Evolutionary conservation across 2,888 invertebrate species (phyloP).

Genomic region (Allygus modestus): DNA sequence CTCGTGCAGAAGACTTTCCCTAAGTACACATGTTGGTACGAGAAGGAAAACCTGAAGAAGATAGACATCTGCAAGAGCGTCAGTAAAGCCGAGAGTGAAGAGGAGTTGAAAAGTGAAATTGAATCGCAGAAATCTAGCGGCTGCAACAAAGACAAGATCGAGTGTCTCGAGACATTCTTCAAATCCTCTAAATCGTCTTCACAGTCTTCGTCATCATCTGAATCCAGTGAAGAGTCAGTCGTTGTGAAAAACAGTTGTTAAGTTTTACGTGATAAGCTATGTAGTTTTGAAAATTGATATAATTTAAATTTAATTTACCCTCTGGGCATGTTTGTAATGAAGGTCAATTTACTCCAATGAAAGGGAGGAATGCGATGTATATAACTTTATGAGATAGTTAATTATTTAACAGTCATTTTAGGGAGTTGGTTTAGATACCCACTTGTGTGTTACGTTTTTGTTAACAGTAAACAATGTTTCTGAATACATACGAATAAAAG

Average conservation of each 20-base stretch:
- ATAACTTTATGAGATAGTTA: no score
- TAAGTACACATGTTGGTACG: conserved; percentile 33
- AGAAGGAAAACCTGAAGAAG: conserved; percentile 39
- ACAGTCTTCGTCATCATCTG: neutral
- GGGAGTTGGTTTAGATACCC: no score
- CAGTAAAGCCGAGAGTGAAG: neutral
- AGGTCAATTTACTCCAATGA: no score
- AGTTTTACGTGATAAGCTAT: neutral
- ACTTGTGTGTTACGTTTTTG: no score
- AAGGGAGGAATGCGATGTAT: no score
- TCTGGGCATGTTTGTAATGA: no score
- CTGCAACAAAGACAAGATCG: conserved; percentile 5
- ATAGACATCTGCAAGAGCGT: conserved; percentile 28
- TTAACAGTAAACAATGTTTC: no score
- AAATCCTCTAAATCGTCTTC: conserved; percentile 15
- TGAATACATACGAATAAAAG: no score
- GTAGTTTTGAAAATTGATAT: neutral
- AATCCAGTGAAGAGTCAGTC: neutral
- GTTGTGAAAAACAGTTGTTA: neutral
- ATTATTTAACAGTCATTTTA: no score
- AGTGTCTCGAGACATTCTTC: conserved; percentile 20
- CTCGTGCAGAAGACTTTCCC: conserved; percentile 41
- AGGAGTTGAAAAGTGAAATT: neutral
- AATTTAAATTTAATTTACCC: no score
- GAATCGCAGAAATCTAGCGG: neutral